Base-by-base conservation (phyloP, 1,140 invertebrate genomes). In the Nautilus pompilius region DNA sequence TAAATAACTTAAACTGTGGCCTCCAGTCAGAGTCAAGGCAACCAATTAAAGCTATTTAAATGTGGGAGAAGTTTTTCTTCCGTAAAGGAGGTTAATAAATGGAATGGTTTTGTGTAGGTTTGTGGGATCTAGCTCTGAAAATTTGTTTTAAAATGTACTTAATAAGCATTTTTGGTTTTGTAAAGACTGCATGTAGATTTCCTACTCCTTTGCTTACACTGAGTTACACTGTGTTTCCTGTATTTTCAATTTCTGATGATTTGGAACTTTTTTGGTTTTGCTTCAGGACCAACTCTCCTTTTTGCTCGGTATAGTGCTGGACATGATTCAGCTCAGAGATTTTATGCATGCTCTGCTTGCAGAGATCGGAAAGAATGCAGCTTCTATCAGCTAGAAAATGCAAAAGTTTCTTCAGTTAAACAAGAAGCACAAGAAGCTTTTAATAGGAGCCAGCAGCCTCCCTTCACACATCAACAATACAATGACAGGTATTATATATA, bases 321-420 rank as follows among this genome's bases (percentile, higher is more conserved):
- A 8, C 63, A 69, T 26, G 75, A 69, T 13, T 45, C 33, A 13
- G 55, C 57, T 4, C 55, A 66, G 28, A 80, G 84, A 63, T 93
- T 88, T 80, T 93, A 86, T 80, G 87, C 88, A 0, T 95, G 93
- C 78, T 88, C 93, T 2, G 90, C 90, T 2, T 91, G 89, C 73
- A 85, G 92, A 62, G 88, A 91, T 72, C 79, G 86, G 66, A 92
- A 91, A 74, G 80, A 88, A 1, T 94, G 91, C 72, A 83, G 84
- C 4, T 89, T 91, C 77, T 92, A 76, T 62, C 75, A 73, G 29
- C 74, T 68, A 69, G 70, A 57, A 48, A 71, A 77, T 69, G 72
- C 72, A 33, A 69, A 70, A 22, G 56, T 61, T 26, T 49, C 60
- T 28, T 41, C 58, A 10, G 58, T 53, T 17, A 68, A 67, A 58